Evolutionary conservation across 64 coral and sea anemone genomes (phyloP).

Genomic region (Pocillopora verrucosa): DNA sequence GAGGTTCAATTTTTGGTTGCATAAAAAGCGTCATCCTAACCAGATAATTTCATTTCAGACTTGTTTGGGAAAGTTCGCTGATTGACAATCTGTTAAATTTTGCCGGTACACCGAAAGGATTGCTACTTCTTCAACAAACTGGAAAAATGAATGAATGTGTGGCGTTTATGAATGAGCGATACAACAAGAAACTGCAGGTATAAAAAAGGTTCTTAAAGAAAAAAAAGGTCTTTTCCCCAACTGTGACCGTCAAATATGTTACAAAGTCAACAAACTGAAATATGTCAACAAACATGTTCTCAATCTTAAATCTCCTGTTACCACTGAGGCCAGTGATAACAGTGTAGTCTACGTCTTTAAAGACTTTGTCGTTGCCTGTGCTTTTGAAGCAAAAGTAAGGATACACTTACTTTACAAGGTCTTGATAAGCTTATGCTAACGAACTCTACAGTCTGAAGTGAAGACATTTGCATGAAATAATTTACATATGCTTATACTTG

Average conservation of each 20-base stretch:
- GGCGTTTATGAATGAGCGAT: conserved; percentile 97
- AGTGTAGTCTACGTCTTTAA: too few relatives aligned
- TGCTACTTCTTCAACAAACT: conserved; percentile 87
- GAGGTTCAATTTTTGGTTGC: background rate
- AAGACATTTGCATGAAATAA: too few relatives aligned
- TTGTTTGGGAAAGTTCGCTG: conserved; percentile 78
- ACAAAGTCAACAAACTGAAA: background rate
- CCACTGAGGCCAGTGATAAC: too few relatives aligned
- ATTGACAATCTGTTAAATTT: conserved; percentile 98
- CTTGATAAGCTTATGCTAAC: too few relatives aligned
- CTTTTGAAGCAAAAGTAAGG: too few relatives aligned
- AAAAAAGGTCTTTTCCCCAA: background rate
- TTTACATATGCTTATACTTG: too few relatives aligned
- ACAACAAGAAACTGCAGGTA: conserved; percentile 96
- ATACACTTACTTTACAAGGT: too few relatives aligned
- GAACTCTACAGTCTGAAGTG: too few relatives aligned
- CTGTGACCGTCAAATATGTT: background rate
- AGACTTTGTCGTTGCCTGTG: too few relatives aligned
- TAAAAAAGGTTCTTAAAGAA: background rate
- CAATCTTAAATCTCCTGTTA: too few relatives aligned
- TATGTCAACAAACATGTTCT: too few relatives aligned
- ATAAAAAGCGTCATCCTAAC: background rate
- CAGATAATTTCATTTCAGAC: conserved; percentile 38
- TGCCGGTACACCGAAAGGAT: conserved; percentile 94
- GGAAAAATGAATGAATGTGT: conserved; percentile 94